These are phyloP conservation scores for Centropyge bicolor DNA, from an alignment of 2,797 vertebrate species.

Conservation along the genomic window DNA sequence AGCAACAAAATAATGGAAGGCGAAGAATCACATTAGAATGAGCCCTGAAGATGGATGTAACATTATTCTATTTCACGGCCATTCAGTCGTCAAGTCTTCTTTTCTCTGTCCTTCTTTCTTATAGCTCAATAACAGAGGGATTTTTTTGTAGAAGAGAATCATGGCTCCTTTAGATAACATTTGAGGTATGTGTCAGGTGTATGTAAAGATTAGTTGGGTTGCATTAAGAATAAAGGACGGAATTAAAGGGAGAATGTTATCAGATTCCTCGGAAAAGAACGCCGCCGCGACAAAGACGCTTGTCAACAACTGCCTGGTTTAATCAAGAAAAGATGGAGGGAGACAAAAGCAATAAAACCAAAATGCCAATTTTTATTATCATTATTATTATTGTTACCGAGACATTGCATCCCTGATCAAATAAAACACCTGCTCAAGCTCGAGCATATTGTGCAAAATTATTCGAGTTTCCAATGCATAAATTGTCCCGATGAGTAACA, in stretches of 20 bases:
- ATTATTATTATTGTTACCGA: constrained; percentile 62
- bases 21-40: constrained; percentile 1
- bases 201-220: constrained; percentile 6
- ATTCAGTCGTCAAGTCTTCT: background rate
- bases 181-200: background rate
- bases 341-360: constrained; percentile 75
- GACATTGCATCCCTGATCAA: constrained; percentile 68
- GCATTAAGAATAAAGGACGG: background rate
- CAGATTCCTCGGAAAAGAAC: constrained; percentile 22
- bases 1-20: constrained; percentile 1
- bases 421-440: constrained; percentile 59
- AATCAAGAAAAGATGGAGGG: constrained; percentile 67
- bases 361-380: constrained; percentile 54
- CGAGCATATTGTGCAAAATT: constrained; percentile 47
- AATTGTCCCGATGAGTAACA: constrained; percentile 30
- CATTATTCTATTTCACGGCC: background rate
- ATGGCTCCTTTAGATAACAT: constrained; percentile 1
- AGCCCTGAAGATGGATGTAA: background rate
- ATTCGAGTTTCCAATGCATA: constrained; percentile 39
- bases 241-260: constrained; percentile 58
- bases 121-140: background rate
- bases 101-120: background rate
- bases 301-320: constrained; percentile 57
- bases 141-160: background rate
- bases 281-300: constrained; percentile 26